phyloP scores from a whole-genome alignment of 2,113 vertebrate genomes.

The Carassius carassius region DNA sequence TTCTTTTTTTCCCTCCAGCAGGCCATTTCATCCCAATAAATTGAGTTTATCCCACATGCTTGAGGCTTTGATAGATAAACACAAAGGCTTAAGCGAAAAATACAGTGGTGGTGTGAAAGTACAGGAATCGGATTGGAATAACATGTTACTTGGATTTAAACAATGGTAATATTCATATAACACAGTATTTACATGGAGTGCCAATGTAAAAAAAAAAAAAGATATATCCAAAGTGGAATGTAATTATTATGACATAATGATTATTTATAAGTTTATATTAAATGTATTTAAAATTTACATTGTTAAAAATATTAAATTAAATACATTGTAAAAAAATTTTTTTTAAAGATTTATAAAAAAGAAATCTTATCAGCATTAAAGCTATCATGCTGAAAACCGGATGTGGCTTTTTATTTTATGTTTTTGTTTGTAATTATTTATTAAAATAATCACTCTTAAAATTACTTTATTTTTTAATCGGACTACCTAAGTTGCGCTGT shows the following conservation, averaged over 20 bases:
- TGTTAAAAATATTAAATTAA: too few relatives aligned
- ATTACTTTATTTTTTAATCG: background rate
- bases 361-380: too few relatives aligned
- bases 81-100: background rate
- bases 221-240: background rate
- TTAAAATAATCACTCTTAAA: background rate
- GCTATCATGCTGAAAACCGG: too few relatives aligned
- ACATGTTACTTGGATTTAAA: background rate
- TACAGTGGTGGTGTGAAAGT: background rate
- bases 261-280: too few relatives aligned
- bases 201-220: background rate
- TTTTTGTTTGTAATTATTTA: background rate
- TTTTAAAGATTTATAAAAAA: too few relatives aligned
- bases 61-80: conserved; percentile 12
- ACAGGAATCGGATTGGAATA: background rate
- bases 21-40: conserved; percentile 26
- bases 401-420: too few relatives aligned
- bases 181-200: background rate
- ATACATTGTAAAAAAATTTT: too few relatives aligned
- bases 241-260: background rate
- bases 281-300: too few relatives aligned
- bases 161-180: background rate
- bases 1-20: background rate
- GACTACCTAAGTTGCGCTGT: background rate
- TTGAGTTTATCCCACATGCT: conserved; percentile 12